These are phyloP conservation scores for Pasiphila rectangulata DNA, from an alignment of 2,888 invertebrate genomes.

Conservation along the genomic window DNA sequence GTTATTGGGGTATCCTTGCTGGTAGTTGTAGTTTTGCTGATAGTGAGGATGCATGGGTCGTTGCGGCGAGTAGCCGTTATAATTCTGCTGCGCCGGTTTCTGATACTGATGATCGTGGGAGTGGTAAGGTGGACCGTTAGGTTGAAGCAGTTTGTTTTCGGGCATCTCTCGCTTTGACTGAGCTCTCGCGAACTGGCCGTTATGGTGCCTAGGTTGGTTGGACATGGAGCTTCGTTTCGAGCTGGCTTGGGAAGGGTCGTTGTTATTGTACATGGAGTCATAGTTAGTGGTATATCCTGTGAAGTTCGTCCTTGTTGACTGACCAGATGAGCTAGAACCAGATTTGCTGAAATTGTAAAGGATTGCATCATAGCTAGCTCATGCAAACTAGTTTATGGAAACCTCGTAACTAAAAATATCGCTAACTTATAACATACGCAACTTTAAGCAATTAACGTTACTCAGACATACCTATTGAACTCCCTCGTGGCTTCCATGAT, in stretches of 20 bases:
- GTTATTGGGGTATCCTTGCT: constrained; percentile 56
- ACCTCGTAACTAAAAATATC: background rate
- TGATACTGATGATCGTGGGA: constrained; percentile 76
- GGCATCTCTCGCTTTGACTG: constrained; percentile 57
- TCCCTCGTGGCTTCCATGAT: constrained; percentile 84
- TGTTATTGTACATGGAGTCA: constrained; percentile 72
- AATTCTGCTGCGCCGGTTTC: constrained; percentile 57
- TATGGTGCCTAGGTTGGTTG: constrained; percentile 57
- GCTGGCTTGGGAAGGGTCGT: constrained; percentile 60
- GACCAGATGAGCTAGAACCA: constrained; percentile 74
- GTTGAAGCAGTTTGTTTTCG: constrained; percentile 50
- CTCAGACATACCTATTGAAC: constrained; percentile 70
- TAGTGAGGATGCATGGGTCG: constrained; percentile 61
- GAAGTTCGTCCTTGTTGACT: constrained; percentile 72
- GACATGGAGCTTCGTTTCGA: constrained; percentile 66
- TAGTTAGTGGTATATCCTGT: constrained; percentile 72
- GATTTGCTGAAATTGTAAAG: constrained; percentile 66
- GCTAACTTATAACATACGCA: too few species aligned
- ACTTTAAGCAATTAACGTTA: too few species aligned
- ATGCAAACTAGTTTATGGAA: constrained; percentile 11
- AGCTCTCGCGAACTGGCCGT: constrained; percentile 67
- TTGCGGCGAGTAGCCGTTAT: constrained; percentile 68
- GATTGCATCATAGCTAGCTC: constrained; percentile 15
- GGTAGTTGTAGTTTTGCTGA: constrained; percentile 62
- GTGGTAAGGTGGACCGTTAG: constrained; percentile 58